Percentiles rank a stretch among this genome's conserved stretches.
phyloP scores from a whole-genome alignment of 2,888 invertebrate genomes.

The Amphiduros pacificus region DNA sequence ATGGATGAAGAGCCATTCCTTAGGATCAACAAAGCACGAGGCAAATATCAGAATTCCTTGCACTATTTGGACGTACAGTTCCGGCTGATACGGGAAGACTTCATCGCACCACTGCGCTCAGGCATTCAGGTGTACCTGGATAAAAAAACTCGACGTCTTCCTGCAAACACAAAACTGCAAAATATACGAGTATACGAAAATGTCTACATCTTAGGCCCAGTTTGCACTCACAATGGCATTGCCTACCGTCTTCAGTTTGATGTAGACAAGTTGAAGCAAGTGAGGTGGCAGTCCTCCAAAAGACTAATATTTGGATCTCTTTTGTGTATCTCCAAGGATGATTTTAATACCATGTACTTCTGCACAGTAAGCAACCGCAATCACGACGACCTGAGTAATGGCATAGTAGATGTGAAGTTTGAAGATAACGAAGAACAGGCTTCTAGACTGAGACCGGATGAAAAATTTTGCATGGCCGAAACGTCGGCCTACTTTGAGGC shows the following conservation, averaged over 20 bases:
- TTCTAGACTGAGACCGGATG: conserved; percentile 6
- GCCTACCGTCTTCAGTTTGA: conserved; percentile 32
- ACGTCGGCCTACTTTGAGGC: conserved; percentile 81
- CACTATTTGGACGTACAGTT: conserved; percentile 81
- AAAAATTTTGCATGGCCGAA: conserved; percentile 69
- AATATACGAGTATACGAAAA: conserved; percentile 37
- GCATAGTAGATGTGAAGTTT: conserved; percentile 41
- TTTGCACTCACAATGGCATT: conserved; percentile 34
- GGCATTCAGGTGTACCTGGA: conserved; percentile 64
- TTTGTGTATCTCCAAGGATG: conserved; percentile 72
- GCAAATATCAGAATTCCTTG: conserved; percentile 67
- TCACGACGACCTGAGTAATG: conserved; percentile 51
- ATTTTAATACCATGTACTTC: conserved; percentile 71
- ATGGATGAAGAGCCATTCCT: conserved; percentile 59
- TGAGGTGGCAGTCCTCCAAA: conserved; percentile 63
- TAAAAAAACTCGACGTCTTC: background rate
- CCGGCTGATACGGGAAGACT: conserved; percentile 78
- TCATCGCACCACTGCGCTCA: conserved; percentile 72
- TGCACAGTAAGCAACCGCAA: conserved; percentile 64
- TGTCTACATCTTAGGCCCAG: conserved; percentile 34
- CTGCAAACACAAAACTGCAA: background rate
- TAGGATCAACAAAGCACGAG: conserved; percentile 67
- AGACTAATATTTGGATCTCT: conserved; percentile 74
- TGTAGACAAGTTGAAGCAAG: conserved; percentile 17
- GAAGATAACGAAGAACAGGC: conserved; percentile 21